Base-by-base conservation (phyloP, 2,888 invertebrate species). In the Coremacera marginata region DNA sequence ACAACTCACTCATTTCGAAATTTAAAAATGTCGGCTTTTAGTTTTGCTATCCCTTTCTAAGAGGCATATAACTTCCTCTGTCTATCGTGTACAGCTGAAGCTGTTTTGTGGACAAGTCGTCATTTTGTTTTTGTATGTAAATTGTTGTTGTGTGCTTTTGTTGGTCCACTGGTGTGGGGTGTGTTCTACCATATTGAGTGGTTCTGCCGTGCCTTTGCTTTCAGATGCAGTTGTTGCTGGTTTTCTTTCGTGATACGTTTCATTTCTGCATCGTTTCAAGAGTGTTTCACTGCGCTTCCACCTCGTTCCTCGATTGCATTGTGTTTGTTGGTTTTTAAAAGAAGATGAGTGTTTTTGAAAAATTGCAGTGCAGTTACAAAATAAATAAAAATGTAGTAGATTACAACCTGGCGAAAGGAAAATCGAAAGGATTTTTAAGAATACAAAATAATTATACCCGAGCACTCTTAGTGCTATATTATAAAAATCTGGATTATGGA, bases 111-210 rank as follows among this genome's bases (percentile, higher is more conserved):
- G 49, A 22, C 82, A 83, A 86, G 86, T 85, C 88, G 84, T 86
- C 88, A 87, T 88, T 88, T 87, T 87, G 87, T 88, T 87, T 87
- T 86, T 83, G 79, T 57, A 14, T 68, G 68, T 44, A 55, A 34
- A 60, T 63, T 70, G 67, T 16, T 27, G 8, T 22, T 63, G 67
- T 67, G 71, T 49, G 62, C 9, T 57, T 72, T 8, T n/a, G 22
- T 3, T 19, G n/a, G 44, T 27, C 27, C n/a, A 11, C n/a, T 25
- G 62, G 68, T 44, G 74, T 22, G 67, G 65, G 75, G 67, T 77
- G 70, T 75, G n/a, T 76, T 65, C 55, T 8, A 25, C 31, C 19
- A 25, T 52, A 5, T 55, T 49, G 44, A 16, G 52, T 11, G 62
- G 22, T 57, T 71, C 16, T 8, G 9, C 25, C 0, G 52, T 44